A percentile compares a stretch with the other conserved stretches of the same genome.
phyloP scores from a whole-genome alignment of 2,797 vertebrate genomes.

The Protonibea diacanthus region DNA sequence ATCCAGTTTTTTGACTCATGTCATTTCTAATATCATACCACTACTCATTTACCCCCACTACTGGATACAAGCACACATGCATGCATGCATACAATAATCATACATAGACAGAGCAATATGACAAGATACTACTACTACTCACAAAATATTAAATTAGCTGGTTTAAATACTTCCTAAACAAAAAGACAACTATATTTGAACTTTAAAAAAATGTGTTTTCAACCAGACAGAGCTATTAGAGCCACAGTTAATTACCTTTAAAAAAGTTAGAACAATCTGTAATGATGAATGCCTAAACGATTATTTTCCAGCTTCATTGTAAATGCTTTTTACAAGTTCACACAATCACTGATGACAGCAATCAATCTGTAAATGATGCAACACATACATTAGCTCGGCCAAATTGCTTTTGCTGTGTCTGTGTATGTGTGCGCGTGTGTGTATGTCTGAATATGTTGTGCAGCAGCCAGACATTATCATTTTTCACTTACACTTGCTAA shows the following conservation, averaged over 20 bases:
- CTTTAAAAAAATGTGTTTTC: conserved; percentile 22
- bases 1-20: not conserved
- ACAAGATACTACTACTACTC: not conserved
- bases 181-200: not conserved
- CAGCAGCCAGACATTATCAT: conserved; percentile 15
- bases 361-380: conserved; percentile 59
- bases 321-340: conserved; percentile 49
- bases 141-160: not conserved
- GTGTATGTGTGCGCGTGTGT: conserved; percentile 1
- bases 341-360: conserved; percentile 48
- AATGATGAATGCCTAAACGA: conserved; percentile 30
- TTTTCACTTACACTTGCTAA: conserved; percentile 35
- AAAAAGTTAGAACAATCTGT: conserved; percentile 40
- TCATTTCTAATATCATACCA: not conserved
- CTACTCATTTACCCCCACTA: not conserved
- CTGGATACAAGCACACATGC: not conserved
- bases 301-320: conserved; percentile 23
- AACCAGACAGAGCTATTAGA: conserved; percentile 10
- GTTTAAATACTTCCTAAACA: not conserved
- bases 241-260: conserved; percentile 24
- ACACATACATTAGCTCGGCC: conserved; percentile 44
- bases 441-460: conserved; percentile 11
- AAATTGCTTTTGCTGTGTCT: conserved; percentile 47
- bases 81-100: not conserved
- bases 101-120: not conserved